phyloP scores from a whole-genome alignment of 2,797 vertebrate genomes.

The Muscicapa striata region DNA sequence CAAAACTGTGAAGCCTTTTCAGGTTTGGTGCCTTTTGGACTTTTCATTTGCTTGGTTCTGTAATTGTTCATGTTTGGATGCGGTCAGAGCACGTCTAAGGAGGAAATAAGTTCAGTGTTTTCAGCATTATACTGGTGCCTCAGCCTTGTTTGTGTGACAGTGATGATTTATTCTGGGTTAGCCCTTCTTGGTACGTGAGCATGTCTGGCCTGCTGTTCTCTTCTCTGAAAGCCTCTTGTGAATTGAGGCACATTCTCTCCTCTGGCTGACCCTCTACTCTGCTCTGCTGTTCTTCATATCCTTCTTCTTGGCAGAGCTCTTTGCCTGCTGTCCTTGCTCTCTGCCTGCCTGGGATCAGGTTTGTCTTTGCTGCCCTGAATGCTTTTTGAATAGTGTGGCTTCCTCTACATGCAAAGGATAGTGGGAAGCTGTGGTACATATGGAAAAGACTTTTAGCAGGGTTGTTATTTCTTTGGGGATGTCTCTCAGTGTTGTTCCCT shows the following conservation, averaged over 20 bases:
- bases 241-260: background rate
- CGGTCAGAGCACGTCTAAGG: background rate
- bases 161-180: background rate
- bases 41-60: background rate
- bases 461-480: background rate
- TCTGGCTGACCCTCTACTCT: background rate
- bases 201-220: background rate
- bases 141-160: background rate
- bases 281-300: background rate
- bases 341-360: accelerated
- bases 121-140: background rate
- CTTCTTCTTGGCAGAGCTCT: background rate
- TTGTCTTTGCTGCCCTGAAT: background rate
- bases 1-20: background rate
- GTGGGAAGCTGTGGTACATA: background rate
- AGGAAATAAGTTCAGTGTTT: background rate
- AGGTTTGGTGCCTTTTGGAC: background rate
- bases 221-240: background rate
- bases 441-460: background rate
- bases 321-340: background rate
- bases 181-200: background rate
- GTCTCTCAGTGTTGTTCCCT: background rate
- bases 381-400: background rate
- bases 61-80: background rate
- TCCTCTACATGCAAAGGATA: background rate